Base-by-base conservation (phyloP, 2,888 invertebrate species). In the Lagria hirta region DNA sequence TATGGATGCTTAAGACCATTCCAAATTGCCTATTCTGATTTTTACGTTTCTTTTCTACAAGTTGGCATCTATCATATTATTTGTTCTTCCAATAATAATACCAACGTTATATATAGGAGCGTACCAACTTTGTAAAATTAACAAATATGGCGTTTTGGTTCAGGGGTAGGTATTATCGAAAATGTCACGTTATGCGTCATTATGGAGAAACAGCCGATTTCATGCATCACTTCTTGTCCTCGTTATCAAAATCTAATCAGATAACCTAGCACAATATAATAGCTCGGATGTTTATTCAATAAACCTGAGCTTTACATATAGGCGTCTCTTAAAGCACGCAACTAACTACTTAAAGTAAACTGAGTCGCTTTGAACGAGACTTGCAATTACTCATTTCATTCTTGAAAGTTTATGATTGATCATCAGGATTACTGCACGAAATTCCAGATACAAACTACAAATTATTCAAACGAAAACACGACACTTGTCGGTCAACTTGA, bases 1-100 rank as follows among this genome's bases (percentile, higher is more conserved):
- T 69, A 68, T 67, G 65, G 68, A 62, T 68, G 66, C 67, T 68
- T 69, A 69, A 68, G 66, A 66, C 65, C 63, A 56, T 57, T 60
- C 62, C 60, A 61, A 65, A 66, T 65, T 66, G 62, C 64, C 64
- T 64, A 65, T 66, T 66, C 61, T 63, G 64, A 64, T 65, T 66
- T 62, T 62, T 61, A 58, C 58, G 53, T 60, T 57, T 61, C 52
- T 57, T 53, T 50, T 56, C 55, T 57, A 22, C 53, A 47, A 46
- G 44, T 38, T 43, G 26, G 43, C 52, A 59, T 59, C 54, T 49
- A 55, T 59, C 57, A 57, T 55, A 28, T 47, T 46, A 46, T 36
- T 27, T 24, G 23, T 17, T 14, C 30, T 12, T 36, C 35, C 11
- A 29, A 37, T 17, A 24, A 30, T 26, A 26, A 33, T 18, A 41